Percentiles rank a stretch among this genome's conserved stretches.
These are phyloP conservation scores for Grammomys surdaster DNA, from an alignment of 2,113 vertebrate species.

Conservation along the genomic window DNA sequence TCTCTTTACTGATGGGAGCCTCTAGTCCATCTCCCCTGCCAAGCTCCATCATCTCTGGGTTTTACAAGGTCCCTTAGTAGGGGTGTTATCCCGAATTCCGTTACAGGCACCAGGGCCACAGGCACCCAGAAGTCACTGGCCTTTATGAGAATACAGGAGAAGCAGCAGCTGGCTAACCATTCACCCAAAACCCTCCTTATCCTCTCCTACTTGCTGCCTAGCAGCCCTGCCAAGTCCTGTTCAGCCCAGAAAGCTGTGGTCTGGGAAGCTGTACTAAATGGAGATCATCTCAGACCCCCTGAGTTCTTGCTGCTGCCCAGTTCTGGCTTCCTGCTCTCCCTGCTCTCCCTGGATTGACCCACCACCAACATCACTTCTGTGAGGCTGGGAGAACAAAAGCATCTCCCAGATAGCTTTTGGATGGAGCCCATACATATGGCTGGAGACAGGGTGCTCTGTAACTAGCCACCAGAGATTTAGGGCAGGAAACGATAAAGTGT, in stretches of 20 bases:
- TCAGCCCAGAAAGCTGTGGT: neutral
- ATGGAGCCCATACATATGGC: neutral
- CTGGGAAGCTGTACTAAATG: neutral
- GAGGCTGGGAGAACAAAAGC: neutral
- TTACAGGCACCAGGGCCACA: neutral
- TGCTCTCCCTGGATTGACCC: neutral
- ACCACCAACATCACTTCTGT: rapidly evolving
- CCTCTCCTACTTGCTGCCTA: neutral
- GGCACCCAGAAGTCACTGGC: neutral
- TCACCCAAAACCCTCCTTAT: rapidly evolving
- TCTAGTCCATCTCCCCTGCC: neutral
- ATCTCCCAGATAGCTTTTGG: neutral
- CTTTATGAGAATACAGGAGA: neutral
- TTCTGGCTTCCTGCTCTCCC: neutral
- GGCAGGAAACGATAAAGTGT: neutral
- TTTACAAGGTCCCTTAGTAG: neutral
- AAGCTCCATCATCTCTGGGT: neutral
- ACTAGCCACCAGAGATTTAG: neutral
- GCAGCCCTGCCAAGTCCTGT: neutral
- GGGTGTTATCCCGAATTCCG: neutral
- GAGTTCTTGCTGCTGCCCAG: rapidly evolving
- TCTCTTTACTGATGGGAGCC: neutral
- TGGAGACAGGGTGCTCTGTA: neutral
- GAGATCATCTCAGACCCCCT: no score
- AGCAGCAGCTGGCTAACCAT: neutral